Base-by-base conservation (phyloP, 2,888 invertebrate genomes). In the Dryobota labecula region DNA sequence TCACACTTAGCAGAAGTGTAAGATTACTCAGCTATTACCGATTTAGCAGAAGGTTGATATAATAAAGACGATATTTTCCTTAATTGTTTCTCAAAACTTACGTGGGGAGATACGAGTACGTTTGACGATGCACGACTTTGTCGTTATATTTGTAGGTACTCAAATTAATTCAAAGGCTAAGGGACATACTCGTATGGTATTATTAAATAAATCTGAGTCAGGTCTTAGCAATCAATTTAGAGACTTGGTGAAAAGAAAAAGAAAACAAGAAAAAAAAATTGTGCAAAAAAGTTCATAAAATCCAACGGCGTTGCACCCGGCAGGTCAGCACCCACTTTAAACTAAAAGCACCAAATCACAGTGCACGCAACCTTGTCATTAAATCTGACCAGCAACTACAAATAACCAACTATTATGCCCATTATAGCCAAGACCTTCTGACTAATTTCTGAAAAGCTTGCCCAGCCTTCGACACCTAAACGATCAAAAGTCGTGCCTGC, bases 401-500 rank as follows among this genome's bases (percentile, higher is more conserved):
- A 83, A 84, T 71, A 81, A 71, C 80, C 84, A 70, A 70, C 73
- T 67, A 77, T 78, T 75, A 82, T 70, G 51, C 54, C 70, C 69
- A 70, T 76, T 83, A 85, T 65, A 70, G 83, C 36, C 79, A 76
- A 76, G 76, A 82, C 82, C 84, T 86, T 84, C 76, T 70, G 43
- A 84, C 72, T 78, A 76, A 78, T 73, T 63, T 76, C 75, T 80
- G 60, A 84, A 85, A 85, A 79, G 81, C 85, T 76, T 60, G 69
- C 62, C 69, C 73, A 86, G 86, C 90, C 88, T 88, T 88, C 88
- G 62, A 83, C 84, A 82, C 86, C 88, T 83, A 85, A 88, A 86
- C 78, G 80, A 74, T 78, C 73, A 72, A 68, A 63, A 80, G 72
- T 88, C 90, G 86, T 89, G 89, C 85, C 80, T 82, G 80, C 78